Conservation (phyloP, 2,113 vertebrate species). For the Pungitius pungitius region DNA sequence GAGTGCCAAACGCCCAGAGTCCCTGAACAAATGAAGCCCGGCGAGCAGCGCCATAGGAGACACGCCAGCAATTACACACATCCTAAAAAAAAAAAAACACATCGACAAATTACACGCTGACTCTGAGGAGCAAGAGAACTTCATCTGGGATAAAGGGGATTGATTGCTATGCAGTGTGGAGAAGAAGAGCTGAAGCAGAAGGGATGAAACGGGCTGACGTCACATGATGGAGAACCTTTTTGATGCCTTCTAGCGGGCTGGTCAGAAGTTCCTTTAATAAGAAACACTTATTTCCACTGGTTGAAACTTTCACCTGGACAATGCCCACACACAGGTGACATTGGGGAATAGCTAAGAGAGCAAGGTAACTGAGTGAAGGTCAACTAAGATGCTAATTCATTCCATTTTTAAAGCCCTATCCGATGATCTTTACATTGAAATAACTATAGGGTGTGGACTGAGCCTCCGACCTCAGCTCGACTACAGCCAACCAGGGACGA, state of each 20-base stretch:
- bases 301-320: conserved; percentile 40
- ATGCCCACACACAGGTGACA: conserved; percentile 3
- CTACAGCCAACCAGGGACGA: conserved; percentile 33
- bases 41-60: conserved; percentile 44
- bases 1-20: conserved; percentile 32
- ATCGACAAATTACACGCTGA: conserved; percentile 38
- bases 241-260: conserved; percentile 35
- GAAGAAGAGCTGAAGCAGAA: conserved; percentile 39
- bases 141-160: conserved; percentile 13
- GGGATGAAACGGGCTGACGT: conserved; percentile 53
- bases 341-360: conserved; percentile 18
- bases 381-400: not conserved
- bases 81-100: conserved; percentile 38
- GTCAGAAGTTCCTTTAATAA: too few relatives aligned
- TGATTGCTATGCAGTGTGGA: not conserved
- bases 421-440: not conserved
- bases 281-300: conserved; percentile 51
- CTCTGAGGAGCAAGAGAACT: conserved; percentile 1
- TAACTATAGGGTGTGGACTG: not conserved
- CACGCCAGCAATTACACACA: conserved; percentile 34
- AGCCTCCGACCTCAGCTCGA: conserved; percentile 43
- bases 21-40: conserved; percentile 36
- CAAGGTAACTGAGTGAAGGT: not conserved
- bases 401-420: conserved; percentile 4
- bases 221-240: conserved; percentile 48